Conservation (phyloP, 2,797 vertebrate species). For the Tinamus major region DNA sequence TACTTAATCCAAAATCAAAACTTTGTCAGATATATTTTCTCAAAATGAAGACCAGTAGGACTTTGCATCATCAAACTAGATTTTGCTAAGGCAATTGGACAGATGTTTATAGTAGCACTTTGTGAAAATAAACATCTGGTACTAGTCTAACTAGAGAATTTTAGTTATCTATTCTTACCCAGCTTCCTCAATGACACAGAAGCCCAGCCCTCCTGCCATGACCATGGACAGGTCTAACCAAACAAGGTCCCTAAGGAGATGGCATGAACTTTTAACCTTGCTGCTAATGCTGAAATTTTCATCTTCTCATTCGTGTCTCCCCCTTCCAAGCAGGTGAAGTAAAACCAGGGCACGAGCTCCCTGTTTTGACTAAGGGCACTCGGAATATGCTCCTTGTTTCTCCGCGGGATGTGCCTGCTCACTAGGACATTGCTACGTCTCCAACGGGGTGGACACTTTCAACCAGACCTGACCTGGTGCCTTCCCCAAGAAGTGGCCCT, state of each 20-base stretch:
- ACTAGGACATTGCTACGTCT: neutral
- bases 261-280: neutral
- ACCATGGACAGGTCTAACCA: neutral
- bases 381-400: neutral
- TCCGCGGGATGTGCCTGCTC: neutral
- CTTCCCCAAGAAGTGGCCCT: neutral
- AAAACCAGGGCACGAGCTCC: neutral
- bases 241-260: neutral
- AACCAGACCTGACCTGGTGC: neutral
- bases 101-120: neutral
- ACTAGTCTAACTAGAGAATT: neutral
- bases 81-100: neutral
- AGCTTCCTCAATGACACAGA: neutral
- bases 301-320: neutral
- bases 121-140: neutral
- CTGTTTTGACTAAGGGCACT: neutral
- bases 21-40: neutral
- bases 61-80: neutral
- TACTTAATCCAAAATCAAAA: neutral
- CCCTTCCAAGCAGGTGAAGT: neutral
- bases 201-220: neutral
- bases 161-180: neutral
- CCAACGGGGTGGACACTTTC: rapidly evolving
- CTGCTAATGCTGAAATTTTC: neutral
- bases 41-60: neutral